These are phyloP conservation scores for Microtus agrestis DNA, from an alignment of 2,797 vertebrate genomes.

Conservation along the genomic window DNA sequence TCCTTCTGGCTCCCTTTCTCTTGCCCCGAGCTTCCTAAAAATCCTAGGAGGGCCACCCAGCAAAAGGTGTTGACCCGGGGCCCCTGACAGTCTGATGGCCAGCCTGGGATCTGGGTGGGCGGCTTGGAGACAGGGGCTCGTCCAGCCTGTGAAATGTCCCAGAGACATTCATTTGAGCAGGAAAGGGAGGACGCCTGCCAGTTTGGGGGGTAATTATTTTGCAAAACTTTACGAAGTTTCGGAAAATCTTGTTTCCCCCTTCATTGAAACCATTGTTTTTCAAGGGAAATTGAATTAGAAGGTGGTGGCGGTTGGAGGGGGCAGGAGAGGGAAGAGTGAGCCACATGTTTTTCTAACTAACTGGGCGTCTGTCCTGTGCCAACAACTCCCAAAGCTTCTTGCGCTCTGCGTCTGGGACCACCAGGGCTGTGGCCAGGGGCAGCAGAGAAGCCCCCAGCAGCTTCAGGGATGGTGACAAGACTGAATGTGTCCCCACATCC, in stretches of 20 bases:
- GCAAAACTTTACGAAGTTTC: conserved; percentile 82
- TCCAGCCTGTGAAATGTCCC: conserved; percentile 58
- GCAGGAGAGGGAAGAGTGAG: conserved; percentile 72
- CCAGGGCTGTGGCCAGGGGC: conserved; percentile 64
- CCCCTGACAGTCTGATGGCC: background rate
- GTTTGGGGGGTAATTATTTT: conserved; percentile 82
- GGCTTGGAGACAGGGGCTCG: background rate
- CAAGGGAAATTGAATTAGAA: conserved; percentile 85
- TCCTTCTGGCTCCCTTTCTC: background rate
- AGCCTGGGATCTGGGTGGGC: background rate
- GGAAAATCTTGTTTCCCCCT: conserved; percentile 84
- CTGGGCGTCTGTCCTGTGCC: conserved; percentile 72
- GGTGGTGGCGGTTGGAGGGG: conserved; percentile 75
- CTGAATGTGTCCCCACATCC: background rate
- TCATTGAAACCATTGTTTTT: conserved; percentile 84
- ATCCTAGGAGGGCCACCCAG: background rate
- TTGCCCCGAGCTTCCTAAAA: background rate
- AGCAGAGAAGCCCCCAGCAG: background rate
- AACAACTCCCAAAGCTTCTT: conserved; percentile 72
- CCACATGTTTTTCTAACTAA: conserved; percentile 84
- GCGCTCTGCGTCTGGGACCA: conserved; percentile 68
- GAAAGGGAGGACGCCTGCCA: conserved; percentile 59
- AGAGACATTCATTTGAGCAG: conserved; percentile 47
- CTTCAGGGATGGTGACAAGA: background rate
- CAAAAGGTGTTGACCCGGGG: background rate